Percentiles rank a stretch among this genome's conserved stretches.
phyloP scores from a whole-genome alignment of 2,888 invertebrate species.

The Spodoptera littoralis region DNA sequence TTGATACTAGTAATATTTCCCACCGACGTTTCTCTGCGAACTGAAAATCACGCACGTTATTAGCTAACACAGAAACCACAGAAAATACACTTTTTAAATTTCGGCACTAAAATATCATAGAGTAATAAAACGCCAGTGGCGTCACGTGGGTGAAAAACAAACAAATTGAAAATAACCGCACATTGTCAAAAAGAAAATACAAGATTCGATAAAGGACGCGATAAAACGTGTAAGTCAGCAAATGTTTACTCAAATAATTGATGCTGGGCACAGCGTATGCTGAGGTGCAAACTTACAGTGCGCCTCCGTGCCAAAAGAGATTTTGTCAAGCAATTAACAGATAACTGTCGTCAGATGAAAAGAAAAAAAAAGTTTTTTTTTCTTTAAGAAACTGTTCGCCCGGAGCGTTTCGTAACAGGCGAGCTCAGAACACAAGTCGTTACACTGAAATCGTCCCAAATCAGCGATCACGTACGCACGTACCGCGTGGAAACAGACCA shows the following conservation, averaged over 20 bases:
- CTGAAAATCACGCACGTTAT: slow-evolving; percentile 80
- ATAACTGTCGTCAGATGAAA: slow-evolving; percentile 77
- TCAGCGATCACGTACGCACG: slow-evolving; percentile 68
- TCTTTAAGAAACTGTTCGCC: slow-evolving; percentile 73
- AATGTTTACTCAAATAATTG: slow-evolving; percentile 76
- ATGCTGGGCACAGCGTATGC: slow-evolving; percentile 58
- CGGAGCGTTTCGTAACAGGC: slow-evolving; percentile 80
- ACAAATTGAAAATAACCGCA: slow-evolving; percentile 49
- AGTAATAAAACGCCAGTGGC: slow-evolving; percentile 56
- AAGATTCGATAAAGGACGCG: slow-evolving; percentile 63
- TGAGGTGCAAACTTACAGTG: slow-evolving; percentile 65
- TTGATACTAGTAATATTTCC: slow-evolving; percentile 81
- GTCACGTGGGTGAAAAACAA: slow-evolving; percentile 37
- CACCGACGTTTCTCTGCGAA: slow-evolving; percentile 75
- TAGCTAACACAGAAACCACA: slow-evolving; percentile 66
- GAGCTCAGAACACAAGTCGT: slow-evolving; percentile 68
- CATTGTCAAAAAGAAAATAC: slow-evolving; percentile 61
- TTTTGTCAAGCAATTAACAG: slow-evolving; percentile 80
- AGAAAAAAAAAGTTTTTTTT: slow-evolving; percentile 75
- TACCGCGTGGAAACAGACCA: slow-evolving; percentile 66
- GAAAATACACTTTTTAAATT: slow-evolving; percentile 59
- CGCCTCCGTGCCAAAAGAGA: slow-evolving; percentile 76
- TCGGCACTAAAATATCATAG: slow-evolving; percentile 68
- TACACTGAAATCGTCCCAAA: slow-evolving; percentile 79
- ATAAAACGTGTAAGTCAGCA: slow-evolving; percentile 64